These are phyloP conservation scores for Sorex araneus DNA, from an alignment of 2,113 vertebrate genomes.

Conservation along the genomic window DNA sequence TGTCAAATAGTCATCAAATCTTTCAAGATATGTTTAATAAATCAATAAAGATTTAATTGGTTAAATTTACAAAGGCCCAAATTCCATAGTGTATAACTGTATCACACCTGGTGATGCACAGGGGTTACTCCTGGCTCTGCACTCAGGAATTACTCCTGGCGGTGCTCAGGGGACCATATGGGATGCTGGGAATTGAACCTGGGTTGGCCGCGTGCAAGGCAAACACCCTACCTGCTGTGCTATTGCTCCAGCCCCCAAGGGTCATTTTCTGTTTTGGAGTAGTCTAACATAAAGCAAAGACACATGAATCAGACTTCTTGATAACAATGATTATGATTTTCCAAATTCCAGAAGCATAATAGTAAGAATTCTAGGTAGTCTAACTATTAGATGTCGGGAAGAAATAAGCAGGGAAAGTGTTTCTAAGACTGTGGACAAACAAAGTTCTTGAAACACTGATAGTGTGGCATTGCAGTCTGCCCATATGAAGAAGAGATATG, in stretches of 20 bases:
- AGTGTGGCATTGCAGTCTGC: not conserved
- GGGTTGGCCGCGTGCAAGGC: too few relatives aligned
- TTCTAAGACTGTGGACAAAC: not conserved
- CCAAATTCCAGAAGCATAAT: not conserved
- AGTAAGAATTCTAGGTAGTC: not conserved
- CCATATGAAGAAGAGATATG: not conserved
- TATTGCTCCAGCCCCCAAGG: too few relatives aligned
- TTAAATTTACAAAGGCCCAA: not conserved
- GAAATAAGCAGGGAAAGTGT: too few relatives aligned
- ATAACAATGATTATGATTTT: not conserved
- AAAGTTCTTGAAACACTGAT: not conserved
- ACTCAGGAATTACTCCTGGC: too few relatives aligned
- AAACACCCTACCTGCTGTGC: too few relatives aligned
- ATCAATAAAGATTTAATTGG: not conserved
- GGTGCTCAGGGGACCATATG: too few relatives aligned
- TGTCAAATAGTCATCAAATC: constrained; percentile 5
- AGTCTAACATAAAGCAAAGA: not conserved
- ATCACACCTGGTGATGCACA: too few relatives aligned
- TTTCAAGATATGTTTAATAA: not conserved
- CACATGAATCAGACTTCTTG: not conserved
- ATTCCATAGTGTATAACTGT: not conserved
- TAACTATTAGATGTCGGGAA: not conserved
- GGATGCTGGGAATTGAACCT: too few relatives aligned
- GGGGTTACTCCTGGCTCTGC: too few relatives aligned
- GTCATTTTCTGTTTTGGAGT: not conserved